Percentiles rank a stretch among this genome's conserved stretches.
These are phyloP conservation scores for Pseudomyrmex concolor DNA, from an alignment of 1,140 invertebrate species.

Conservation along the genomic window DNA sequence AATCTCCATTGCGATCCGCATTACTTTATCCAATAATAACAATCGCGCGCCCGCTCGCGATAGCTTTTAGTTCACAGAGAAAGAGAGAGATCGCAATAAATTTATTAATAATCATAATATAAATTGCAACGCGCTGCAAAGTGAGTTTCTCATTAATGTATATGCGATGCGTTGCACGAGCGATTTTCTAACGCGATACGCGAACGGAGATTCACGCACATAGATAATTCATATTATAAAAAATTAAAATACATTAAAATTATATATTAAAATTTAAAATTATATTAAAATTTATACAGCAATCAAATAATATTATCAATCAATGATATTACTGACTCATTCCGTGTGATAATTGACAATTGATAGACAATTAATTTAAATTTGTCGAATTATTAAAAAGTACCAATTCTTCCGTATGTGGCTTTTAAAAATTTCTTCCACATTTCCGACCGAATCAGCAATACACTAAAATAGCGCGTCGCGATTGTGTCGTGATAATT, in stretches of 20 bases:
- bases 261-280: not conserved
- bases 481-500: constrained; percentile 34
- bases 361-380: constrained; percentile 39
- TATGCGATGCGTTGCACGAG: constrained; percentile 1
- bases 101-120: constrained; percentile 42
- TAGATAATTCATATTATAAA: no score
- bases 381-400: not conserved
- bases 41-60: not conserved
- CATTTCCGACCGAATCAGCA: not conserved
- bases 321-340: not conserved
- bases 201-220: not conserved
- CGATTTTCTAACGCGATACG: constrained; percentile 32
- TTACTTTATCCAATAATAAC: constrained; percentile 24
- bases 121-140: constrained; percentile 45
- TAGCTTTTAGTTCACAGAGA: not conserved
- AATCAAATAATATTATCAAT: constrained; percentile 21
- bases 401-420: not conserved
- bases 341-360: not conserved
- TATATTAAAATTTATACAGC: constrained; percentile 24
- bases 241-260: constrained; percentile 35
- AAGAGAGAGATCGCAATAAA: constrained; percentile 38
- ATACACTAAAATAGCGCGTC: not conserved
- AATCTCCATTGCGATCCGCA: constrained; percentile 10
- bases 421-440: constrained; percentile 18
- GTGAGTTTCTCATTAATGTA: constrained; percentile 50